Percentiles rank a stretch among this genome's conserved stretches.
Conservation (phyloP, 2,113 vertebrate genomes). For the Mormyrus iriodes region DNA sequence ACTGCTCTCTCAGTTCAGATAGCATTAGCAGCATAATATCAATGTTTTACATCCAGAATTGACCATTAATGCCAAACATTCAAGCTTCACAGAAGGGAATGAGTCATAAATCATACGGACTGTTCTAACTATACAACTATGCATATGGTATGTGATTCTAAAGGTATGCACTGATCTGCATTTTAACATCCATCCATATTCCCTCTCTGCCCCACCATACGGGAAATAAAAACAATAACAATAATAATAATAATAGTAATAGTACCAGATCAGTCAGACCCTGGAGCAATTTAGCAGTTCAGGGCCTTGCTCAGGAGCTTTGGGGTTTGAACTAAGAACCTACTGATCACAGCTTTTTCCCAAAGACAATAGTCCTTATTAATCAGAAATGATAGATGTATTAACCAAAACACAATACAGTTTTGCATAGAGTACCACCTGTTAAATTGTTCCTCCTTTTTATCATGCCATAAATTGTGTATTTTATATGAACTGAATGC, state of each 20-base stretch:
- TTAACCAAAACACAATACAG: neutral
- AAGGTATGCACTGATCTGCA: neutral
- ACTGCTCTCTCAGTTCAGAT: neutral
- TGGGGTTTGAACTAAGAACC: neutral
- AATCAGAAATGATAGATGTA: neutral
- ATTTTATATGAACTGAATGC: too few relatives aligned
- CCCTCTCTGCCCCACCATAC: neutral
- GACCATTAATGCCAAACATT: neutral
- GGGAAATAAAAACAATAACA: too few relatives aligned
- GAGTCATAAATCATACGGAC: neutral
- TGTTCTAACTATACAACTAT: neutral
- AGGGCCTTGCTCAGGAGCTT: neutral
- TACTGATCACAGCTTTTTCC: neutral
- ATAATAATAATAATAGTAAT: neutral
- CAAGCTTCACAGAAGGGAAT: neutral
- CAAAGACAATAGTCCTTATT: neutral
- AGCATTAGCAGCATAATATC: neutral
- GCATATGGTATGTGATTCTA: neutral
- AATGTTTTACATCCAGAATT: neutral
- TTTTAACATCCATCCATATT: neutral
- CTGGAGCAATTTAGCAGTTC: neutral
- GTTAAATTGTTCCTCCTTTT: neutral
- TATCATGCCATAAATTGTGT: neutral
- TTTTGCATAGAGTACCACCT: too few relatives aligned
- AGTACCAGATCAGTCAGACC: neutral